Conservation (phyloP, 2,797 vertebrate genomes). For the Phalanger gymnotis region DNA sequence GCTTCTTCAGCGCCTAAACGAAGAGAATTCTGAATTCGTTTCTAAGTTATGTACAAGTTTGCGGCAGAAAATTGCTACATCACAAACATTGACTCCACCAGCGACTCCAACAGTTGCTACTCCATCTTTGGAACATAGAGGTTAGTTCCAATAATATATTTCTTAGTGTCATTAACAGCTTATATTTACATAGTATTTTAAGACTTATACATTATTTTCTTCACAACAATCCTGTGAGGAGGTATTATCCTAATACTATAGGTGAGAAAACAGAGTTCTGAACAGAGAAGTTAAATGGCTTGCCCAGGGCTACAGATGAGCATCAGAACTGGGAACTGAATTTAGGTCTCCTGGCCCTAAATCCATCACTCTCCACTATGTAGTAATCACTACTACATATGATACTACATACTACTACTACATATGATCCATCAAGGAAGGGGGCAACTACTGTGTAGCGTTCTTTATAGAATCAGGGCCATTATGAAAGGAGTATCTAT, state of each 20-base stretch:
- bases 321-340: background rate
- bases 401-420: no score
- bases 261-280: background rate
- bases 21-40: constrained; percentile 79
- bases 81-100: constrained; percentile 61
- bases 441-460: background rate
- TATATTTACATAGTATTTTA: background rate
- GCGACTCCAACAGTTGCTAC: constrained; percentile 74
- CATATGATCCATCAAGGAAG: background rate
- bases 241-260: background rate
- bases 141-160: constrained; percentile 75
- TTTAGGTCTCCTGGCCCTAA: background rate
- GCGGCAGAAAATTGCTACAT: constrained; percentile 62
- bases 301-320: background rate
- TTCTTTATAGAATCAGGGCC: constrained; percentile 27
- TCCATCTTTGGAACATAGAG: constrained; percentile 80
- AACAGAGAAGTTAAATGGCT: background rate
- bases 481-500: constrained; percentile 1
- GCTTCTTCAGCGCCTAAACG: constrained; percentile 76
- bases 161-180: background rate
- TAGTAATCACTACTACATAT: no score
- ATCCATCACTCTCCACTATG: background rate
- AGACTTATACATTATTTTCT: background rate
- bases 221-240: background rate
- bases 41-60: constrained; percentile 77